Base-by-base conservation (phyloP, 2,113 vertebrate species). In the Chaetura pelagica region DNA sequence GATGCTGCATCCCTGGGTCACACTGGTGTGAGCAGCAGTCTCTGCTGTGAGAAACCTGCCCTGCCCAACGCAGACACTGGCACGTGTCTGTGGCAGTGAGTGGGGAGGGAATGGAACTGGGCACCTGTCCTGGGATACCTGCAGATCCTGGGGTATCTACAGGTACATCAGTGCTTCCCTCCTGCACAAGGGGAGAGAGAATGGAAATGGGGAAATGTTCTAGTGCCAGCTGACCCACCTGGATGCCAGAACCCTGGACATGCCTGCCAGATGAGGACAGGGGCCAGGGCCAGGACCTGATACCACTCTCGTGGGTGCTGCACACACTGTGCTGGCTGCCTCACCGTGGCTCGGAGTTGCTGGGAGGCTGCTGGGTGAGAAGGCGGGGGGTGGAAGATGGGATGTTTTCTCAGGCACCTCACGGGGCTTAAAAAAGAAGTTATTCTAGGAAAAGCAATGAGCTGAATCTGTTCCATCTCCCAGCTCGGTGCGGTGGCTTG, bases 401-500 rank as follows among this genome's bases (percentile, higher is more conserved):
- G 72, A 95, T 95, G 85, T 92, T 94, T 91, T 80, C 85, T 74
- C 10, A 10, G 57, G 90, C 90, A 90, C 72, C 85, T 94, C 13
- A 7, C 2, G 2, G 51, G 67, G 68, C 59, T 88, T n/a, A 85
- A 52, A 75, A 71, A 54, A 78, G 18, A 84, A 95, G 86, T 92
- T 95, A 90, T 95, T 96, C 79, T 86, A 88, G 94, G 92, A 92
- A 93, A 80, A 73, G 51, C 71, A 92, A 91, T 72, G 12, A 90
- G 44, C 85, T 74, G 82, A 88, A 81, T 74, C 29, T 0, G 1
- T 35, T 93, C 29, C 79, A 66, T 78, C 87, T 66, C 87, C 38
- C 67, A 9, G 24, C 78, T 51, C 13, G 1, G 44, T 38, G 84
- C 1, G 0, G 82, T 73, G 35, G 48, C 79, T 83, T 90, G 92